These are phyloP conservation scores for Cantharis nigra DNA, from an alignment of 2,888 invertebrate genomes.

Conservation along the genomic window DNA sequence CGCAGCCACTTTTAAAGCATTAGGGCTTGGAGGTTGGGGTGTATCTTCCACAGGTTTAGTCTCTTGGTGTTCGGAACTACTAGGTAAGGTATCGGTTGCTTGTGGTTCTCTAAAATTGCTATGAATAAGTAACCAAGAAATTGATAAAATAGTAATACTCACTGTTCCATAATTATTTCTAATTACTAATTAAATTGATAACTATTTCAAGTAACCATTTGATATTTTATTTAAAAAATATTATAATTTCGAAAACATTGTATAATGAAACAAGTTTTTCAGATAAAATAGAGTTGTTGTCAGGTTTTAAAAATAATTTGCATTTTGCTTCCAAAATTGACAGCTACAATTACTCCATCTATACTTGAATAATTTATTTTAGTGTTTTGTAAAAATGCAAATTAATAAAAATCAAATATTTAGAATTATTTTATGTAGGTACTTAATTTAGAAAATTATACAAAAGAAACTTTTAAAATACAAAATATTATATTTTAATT, in stretches of 20 bases:
- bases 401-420: no score
- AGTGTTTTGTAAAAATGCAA: no score
- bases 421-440: no score
- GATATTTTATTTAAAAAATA: not conserved
- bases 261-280: not conserved
- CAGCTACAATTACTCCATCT: not conserved
- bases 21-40: conserved; percentile 52
- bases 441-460: no score
- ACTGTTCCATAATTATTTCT: not conserved
- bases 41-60: conserved; percentile 39
- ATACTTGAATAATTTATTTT: not conserved
- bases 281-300: not conserved
- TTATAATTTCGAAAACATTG: not conserved
- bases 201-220: not conserved
- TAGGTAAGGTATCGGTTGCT: not conserved
- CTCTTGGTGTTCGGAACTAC: conserved; percentile 34
- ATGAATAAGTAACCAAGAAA: not conserved
- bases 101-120: not conserved
- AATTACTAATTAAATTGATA: not conserved
- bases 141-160: not conserved
- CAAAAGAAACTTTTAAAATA: no score
- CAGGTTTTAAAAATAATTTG: not conserved
- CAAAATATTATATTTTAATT: no score
- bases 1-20: conserved; percentile 54
- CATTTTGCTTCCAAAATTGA: not conserved